phyloP scores from a whole-genome alignment of 2,797 vertebrate genomes.

The Poliocrania exsul region DNA sequence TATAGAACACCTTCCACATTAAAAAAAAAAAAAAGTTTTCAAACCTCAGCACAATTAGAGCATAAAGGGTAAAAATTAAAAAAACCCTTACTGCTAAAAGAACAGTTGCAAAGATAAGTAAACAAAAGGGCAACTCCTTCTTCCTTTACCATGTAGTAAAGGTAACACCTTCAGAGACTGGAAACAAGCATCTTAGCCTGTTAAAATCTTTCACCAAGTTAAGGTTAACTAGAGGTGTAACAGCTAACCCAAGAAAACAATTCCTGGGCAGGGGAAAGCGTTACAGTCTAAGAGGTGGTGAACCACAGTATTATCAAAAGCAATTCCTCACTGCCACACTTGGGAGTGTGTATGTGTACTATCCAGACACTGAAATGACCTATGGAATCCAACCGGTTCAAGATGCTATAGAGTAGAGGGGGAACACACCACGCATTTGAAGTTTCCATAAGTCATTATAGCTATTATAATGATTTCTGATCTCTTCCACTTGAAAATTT shows the following conservation, averaged over 20 bases:
- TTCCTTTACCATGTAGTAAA: not conserved
- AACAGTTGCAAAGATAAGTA: not conserved
- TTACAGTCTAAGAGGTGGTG: not conserved
- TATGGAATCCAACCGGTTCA: not conserved
- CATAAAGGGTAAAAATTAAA: not conserved
- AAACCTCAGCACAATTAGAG: not conserved
- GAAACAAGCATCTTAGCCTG: not conserved
- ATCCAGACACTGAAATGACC: not conserved
- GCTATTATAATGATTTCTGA: not conserved
- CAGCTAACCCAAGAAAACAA: not conserved
- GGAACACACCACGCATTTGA: fast-evolving
- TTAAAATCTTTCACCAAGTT: not conserved
- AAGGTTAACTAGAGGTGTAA: not conserved
- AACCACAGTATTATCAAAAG: not conserved
- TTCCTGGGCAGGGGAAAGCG: not conserved
- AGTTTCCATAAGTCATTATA: not conserved
- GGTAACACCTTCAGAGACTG: fast-evolving
- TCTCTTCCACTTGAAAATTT: not conserved
- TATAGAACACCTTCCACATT: not conserved
- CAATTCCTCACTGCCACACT: not conserved
- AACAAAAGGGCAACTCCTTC: not conserved
- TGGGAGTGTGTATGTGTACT: not conserved
- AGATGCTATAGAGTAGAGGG: not conserved
- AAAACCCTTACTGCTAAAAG: not conserved
- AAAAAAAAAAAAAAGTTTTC: not conserved